Base-by-base conservation (phyloP, 1,140 invertebrate genomes). In the Musca domestica region DNA sequence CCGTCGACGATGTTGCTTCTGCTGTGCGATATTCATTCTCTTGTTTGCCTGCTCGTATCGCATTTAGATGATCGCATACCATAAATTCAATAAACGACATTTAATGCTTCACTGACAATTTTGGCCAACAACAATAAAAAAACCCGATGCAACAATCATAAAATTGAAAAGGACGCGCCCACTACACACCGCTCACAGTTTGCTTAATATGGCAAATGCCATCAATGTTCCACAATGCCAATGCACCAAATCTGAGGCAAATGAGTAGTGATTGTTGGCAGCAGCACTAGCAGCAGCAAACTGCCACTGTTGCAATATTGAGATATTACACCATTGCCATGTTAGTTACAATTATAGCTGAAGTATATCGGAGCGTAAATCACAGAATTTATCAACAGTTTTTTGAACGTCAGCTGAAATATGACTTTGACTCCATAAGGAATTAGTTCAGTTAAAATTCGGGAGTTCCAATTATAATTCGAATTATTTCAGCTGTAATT, bases 1-100 rank as follows among this genome's bases (percentile, higher is more conserved):
- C 34, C 34, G 34, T 5, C 12, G 34, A 10, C 12, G 34, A 10
- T 41, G 27, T 30, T 30, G 27, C 3, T 30, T 3, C 27, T 30
- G 27, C 34, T 2, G 10, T 7, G 6, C 6, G 5, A 41, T 41
- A 41, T 41, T 41, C 34, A 10, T 41, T 41, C 34, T 5, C 34
- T 41, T 41, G 34, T 41, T 41, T 41, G 49, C 17, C 49, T 51
- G 49, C 17, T 51, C 63, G 15, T 64, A 64, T 64, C 63, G 15
- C 34, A 56, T 30, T 22, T 63, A 54, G 58, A 64, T 68, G 67
- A 68, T 68, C 67, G 30, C 61, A 64, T 68, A 63, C 61, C 58
- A 68, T 68, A 68, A 68, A 68, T 68, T 46, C 58, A 34, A 27
- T 51, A 56, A 68, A 68, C 67, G 67, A 68, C 67, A 68, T 64